phyloP scores from a whole-genome alignment of 1,140 invertebrate genomes.

The Drosophila lini region DNA sequence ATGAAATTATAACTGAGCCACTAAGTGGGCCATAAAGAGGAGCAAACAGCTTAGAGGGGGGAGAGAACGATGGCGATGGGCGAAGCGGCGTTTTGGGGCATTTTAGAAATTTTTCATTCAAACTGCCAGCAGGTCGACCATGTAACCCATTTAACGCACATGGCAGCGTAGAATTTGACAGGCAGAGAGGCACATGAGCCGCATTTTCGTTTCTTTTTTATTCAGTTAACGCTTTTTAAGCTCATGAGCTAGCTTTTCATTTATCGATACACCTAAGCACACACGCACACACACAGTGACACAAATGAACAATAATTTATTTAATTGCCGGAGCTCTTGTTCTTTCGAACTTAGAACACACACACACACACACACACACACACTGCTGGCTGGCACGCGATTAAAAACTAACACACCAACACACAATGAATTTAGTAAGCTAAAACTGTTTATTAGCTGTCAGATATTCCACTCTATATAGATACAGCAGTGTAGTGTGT shows the following conservation, averaged over 20 bases:
- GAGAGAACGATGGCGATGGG: not conserved
- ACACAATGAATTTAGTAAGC: constrained; percentile 33
- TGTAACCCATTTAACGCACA: constrained; percentile 73
- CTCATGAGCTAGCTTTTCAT: constrained; percentile 60
- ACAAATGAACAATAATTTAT: constrained; percentile 79
- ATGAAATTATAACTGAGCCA: constrained; percentile 77
- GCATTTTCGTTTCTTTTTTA: constrained; percentile 44
- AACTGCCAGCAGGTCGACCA: constrained; percentile 29
- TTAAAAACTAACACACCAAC: constrained; percentile 42
- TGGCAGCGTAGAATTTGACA: constrained; percentile 26
- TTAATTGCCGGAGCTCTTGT: constrained; percentile 71
- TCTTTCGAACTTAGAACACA: constrained; percentile 62
- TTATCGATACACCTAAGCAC: constrained; percentile 60
- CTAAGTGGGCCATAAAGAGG: constrained; percentile 69
- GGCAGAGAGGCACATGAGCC: constrained; percentile 8
- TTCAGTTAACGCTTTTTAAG: constrained; percentile 70
- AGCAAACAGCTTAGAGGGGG: constrained; percentile 6
- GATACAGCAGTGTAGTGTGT: not conserved
- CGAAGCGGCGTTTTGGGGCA: constrained; percentile 29
- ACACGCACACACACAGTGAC: constrained; percentile 40
- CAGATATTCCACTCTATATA: constrained; percentile 26
- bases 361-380: constrained; percentile 5
- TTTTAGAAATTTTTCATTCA: constrained; percentile 55
- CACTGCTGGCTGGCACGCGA: constrained; percentile 32
- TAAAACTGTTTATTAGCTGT: constrained; percentile 38